A percentile compares a stretch with the other conserved stretches of the same genome.
Conservation (phyloP, 2,113 vertebrate genomes). For the Neofelis nebulosa region DNA sequence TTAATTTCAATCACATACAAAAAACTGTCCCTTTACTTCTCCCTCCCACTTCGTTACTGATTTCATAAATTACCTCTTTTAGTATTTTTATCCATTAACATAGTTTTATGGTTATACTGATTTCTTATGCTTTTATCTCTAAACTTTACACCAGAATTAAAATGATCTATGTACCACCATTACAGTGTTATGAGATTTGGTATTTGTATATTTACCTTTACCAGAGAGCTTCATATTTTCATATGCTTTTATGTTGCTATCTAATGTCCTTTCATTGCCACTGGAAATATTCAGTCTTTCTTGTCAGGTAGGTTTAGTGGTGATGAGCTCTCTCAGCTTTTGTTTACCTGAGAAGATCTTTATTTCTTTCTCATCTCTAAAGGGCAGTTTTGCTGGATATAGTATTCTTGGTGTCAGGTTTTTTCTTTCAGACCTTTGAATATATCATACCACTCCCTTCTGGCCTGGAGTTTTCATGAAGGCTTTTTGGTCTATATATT, state of each 20-base stretch:
- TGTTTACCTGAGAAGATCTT: neutral
- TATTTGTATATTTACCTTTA: neutral
- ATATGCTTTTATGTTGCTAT: neutral
- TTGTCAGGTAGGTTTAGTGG: neutral
- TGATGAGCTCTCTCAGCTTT: neutral
- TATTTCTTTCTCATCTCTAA: neutral
- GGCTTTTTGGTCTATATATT: neutral
- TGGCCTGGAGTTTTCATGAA: neutral
- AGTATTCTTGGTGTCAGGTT: neutral
- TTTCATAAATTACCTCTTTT: neutral
- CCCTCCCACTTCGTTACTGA: neutral
- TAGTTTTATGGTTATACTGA: neutral
- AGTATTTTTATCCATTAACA: neutral
- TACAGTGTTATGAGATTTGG: neutral
- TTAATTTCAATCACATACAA: neutral
- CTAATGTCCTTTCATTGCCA: neutral
- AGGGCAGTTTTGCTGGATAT: neutral
- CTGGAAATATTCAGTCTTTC: neutral
- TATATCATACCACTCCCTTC: neutral
- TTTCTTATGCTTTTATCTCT: neutral
- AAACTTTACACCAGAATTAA: neutral
- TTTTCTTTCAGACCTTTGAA: neutral
- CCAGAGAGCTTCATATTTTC: neutral
- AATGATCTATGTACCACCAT: neutral
- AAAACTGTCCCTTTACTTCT: neutral